These are phyloP conservation scores for Andricus grossulariae DNA, from an alignment of 1,140 invertebrate genomes.

Conservation along the genomic window DNA sequence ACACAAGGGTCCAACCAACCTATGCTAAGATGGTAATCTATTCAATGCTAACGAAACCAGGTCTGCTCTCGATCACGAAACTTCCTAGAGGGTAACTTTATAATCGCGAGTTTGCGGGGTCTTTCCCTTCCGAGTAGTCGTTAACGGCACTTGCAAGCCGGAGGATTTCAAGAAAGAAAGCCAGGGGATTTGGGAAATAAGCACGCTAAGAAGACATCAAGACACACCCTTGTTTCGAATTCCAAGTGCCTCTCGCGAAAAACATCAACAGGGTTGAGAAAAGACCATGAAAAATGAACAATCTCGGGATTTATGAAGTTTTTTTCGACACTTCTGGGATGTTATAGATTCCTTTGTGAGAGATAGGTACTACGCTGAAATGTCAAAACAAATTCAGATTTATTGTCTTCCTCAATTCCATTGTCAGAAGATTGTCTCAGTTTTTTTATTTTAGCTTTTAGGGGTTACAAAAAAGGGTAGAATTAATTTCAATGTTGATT, in stretches of 20 bases:
- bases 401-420: too few relatives aligned
- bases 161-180: slow-evolving; percentile 1
- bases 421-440: too few relatives aligned
- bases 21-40: slow-evolving; percentile 3
- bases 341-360: not conserved
- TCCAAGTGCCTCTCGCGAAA: not conserved
- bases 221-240: not conserved
- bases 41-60: not conserved
- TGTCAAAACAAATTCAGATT: too few relatives aligned
- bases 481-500: not conserved
- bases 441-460: not conserved
- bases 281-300: not conserved
- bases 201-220: not conserved
- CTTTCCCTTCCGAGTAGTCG: not conserved
- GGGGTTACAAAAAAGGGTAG: not conserved
- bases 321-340: not conserved
- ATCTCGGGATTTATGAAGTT: not conserved
- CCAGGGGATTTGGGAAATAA: not conserved
- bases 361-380: not conserved
- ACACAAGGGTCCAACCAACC: not conserved
- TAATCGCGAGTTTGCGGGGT: slow-evolving; percentile 15
- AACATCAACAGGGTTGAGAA: not conserved
- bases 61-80: slow-evolving; percentile 11
- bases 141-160: not conserved
- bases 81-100: slow-evolving; percentile 1